A percentile compares a stretch with the other conserved stretches of the same genome.
Evolutionary conservation across 2,113 vertebrate genomes (phyloP).

Genomic region (Camelus dromedarius): DNA sequence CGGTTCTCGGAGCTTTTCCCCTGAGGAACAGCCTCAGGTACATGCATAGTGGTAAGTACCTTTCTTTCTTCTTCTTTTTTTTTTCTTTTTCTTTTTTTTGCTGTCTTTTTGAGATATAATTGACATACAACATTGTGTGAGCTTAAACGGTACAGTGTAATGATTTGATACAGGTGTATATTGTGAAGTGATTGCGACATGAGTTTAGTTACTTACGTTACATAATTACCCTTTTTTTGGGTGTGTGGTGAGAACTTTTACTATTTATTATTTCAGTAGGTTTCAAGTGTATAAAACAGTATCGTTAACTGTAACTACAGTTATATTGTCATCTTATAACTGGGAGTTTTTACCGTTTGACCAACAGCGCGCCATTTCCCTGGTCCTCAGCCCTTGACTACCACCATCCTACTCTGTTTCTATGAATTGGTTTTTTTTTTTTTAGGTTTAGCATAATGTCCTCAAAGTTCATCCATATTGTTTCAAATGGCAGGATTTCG

Average conservation of each 20-base stretch:
- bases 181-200: background rate
- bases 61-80: background rate
- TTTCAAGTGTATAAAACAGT: background rate
- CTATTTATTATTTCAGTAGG: background rate
- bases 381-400: background rate
- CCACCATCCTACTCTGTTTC: background rate
- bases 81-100: background rate
- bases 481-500: background rate
- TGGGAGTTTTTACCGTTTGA: background rate
- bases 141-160: background rate
- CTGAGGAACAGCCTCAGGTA: background rate
- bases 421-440: background rate
- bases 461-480: background rate
- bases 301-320: background rate
- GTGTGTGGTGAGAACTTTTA: background rate
- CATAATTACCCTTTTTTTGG: background rate
- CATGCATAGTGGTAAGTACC: background rate
- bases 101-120: background rate
- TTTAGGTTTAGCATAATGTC: background rate
- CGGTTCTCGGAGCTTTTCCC: background rate
- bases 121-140: background rate
- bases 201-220: background rate
- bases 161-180: background rate
- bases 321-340: background rate
- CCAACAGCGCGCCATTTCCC: background rate